Conservation (phyloP, 2,888 invertebrate species). For the Limenitis camilla region DNA sequence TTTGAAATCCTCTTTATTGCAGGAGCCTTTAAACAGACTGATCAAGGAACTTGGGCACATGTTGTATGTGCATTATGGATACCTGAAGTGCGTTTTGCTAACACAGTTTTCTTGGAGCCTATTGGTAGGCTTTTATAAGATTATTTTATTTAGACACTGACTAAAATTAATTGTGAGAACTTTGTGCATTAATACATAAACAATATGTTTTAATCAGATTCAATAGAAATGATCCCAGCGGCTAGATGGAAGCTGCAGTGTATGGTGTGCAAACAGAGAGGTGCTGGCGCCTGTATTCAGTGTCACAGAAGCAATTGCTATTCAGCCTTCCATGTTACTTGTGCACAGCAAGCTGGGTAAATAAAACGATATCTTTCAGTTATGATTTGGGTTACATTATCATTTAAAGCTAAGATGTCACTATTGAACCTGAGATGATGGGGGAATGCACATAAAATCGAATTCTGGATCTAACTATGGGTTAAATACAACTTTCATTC, state of each 20-base stretch:
- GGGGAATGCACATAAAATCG: no score
- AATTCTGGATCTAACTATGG: no score
- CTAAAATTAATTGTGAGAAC: neutral
- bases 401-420: no score
- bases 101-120: conserved; percentile 97
- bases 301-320: conserved; percentile 98
- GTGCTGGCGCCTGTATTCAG: conserved; percentile 97
- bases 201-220: conserved; percentile 74
- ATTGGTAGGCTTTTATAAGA: conserved; percentile 75
- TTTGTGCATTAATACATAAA: no score
- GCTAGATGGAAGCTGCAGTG: conserved; percentile 98
- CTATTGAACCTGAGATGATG: no score
- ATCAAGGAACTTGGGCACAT: conserved; percentile 96
- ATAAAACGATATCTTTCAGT: no score
- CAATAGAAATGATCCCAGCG: conserved; percentile 95
- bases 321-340: conserved; percentile 98
- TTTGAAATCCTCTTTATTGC: neutral
- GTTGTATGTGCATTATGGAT: conserved; percentile 99
- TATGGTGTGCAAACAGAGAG: conserved; percentile 95
- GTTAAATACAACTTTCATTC: no score
- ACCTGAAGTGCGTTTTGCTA: conserved; percentile 98
- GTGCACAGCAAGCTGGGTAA: conserved; percentile 93
- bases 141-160: neutral
- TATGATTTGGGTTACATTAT: no score
- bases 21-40: conserved; percentile 98